These are phyloP conservation scores for Merodon equestris DNA, from an alignment of 2,888 invertebrate species.

Conservation along the genomic window DNA sequence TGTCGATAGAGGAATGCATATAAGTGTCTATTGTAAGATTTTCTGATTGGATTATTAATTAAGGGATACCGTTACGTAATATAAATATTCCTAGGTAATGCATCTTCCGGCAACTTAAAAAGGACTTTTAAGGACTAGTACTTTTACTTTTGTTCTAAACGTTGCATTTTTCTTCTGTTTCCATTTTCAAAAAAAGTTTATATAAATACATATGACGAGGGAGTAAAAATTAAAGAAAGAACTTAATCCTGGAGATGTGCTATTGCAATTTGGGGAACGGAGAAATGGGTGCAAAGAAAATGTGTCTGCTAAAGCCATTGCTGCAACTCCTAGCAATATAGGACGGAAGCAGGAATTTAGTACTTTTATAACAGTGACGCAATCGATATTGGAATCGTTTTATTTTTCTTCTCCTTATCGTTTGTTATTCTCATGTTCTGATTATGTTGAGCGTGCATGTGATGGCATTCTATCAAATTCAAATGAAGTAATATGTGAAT, in stretches of 20 bases:
- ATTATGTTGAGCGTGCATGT: conserved; percentile 20
- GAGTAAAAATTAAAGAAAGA: conserved; percentile 33
- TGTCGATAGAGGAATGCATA: no score
- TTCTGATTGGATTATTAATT: no score
- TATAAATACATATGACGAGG: conserved; percentile 28
- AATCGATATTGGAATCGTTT: conserved; percentile 58
- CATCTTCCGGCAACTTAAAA: no score
- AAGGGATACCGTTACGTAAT: no score
- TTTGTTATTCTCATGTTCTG: conserved; percentile 42
- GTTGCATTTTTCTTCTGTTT: conserved; percentile 28
- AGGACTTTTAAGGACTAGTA: conserved; percentile 16
- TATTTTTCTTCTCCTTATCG: conserved; percentile 44
- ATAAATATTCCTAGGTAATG: no score
- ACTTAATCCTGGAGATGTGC: conserved; percentile 40
- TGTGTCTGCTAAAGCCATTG: conserved; percentile 57
- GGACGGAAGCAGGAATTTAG: conserved; percentile 68
- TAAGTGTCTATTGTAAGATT: no score
- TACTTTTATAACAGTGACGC: conserved; percentile 67
- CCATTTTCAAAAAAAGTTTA: conserved; percentile 9
- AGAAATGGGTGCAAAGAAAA: conserved; percentile 61
- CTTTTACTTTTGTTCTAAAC: conserved; percentile 54
- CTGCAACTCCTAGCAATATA: conserved; percentile 61
- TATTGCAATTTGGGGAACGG: conserved; percentile 25
- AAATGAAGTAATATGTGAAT: conserved; percentile 21
- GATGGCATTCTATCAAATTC: background rate